phyloP scores from a whole-genome alignment of 1,140 invertebrate genomes.

The Camponotus floridanus region DNA sequence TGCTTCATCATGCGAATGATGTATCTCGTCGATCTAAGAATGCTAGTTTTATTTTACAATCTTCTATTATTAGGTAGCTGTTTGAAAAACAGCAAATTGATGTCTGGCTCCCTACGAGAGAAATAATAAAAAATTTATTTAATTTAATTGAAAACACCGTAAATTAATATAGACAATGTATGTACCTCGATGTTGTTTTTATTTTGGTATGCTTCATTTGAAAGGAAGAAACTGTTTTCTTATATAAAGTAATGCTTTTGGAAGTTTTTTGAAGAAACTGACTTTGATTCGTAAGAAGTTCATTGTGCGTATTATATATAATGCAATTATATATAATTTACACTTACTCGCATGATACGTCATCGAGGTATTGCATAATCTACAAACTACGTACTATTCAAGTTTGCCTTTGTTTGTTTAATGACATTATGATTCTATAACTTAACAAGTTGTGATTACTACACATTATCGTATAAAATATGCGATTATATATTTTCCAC shows the following conservation, averaged over 20 bases:
- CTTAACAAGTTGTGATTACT: background rate
- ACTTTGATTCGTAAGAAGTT: background rate
- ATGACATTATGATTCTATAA: background rate
- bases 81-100: background rate
- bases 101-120: background rate
- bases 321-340: conserved; percentile 26
- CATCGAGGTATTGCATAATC: background rate
- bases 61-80: background rate
- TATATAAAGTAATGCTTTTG: background rate
- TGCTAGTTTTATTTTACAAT: too few species aligned
- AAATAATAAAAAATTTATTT: background rate
- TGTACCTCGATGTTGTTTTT: background rate
- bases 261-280: background rate
- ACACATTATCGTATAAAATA: background rate
- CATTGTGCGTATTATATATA: background rate
- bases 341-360: background rate
- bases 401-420: background rate
- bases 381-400: background rate
- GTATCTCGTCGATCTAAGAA: background rate
- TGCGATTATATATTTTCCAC: background rate
- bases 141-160: background rate
- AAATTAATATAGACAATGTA: too few species aligned
- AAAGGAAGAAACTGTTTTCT: background rate
- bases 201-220: background rate
- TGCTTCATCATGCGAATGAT: background rate